Conservation (phyloP, 2,888 invertebrate genomes). For the Tetranychus piercei region DNA sequence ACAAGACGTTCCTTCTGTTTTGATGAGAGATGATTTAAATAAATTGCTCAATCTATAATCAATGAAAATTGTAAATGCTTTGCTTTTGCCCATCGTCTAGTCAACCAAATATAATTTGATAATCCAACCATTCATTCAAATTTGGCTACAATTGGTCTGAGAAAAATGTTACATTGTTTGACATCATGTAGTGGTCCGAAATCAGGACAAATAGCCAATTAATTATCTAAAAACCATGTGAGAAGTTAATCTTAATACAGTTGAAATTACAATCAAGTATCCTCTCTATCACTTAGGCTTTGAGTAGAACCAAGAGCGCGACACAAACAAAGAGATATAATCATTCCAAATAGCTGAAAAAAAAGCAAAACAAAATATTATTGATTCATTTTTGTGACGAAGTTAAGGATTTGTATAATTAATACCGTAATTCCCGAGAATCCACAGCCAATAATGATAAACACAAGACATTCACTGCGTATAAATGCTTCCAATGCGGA, state of each 20-base stretch:
- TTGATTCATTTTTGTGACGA: not conserved
- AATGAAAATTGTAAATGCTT: too few relatives aligned
- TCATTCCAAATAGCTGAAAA: conserved; percentile 24
- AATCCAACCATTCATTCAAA: too few relatives aligned
- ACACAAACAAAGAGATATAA: conserved; percentile 25
- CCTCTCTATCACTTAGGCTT: not conserved
- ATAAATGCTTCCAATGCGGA: conserved; percentile 24
- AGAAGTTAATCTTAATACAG: not conserved
- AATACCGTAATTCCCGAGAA: conserved; percentile 24
- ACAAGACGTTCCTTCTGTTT: too few relatives aligned
- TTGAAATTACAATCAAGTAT: not conserved
- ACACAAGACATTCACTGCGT: conserved; percentile 24
- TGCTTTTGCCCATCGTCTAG: too few relatives aligned
- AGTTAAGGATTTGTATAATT: not conserved
- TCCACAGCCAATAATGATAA: conserved; percentile 26
- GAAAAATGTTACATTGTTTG: too few relatives aligned
- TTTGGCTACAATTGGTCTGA: too few relatives aligned
- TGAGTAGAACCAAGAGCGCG: conserved; percentile 8
- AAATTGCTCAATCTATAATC: too few relatives aligned
- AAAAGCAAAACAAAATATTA: conserved; percentile 4
- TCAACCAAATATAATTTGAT: too few relatives aligned
- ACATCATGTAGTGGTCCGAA: too few relatives aligned
- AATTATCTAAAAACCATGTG: not conserved
- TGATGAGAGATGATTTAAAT: too few relatives aligned
- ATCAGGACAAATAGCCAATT: not conserved